Evolutionary conservation across 2,888 invertebrate species (phyloP).

Genomic region (Apomyelois bistriatella): DNA sequence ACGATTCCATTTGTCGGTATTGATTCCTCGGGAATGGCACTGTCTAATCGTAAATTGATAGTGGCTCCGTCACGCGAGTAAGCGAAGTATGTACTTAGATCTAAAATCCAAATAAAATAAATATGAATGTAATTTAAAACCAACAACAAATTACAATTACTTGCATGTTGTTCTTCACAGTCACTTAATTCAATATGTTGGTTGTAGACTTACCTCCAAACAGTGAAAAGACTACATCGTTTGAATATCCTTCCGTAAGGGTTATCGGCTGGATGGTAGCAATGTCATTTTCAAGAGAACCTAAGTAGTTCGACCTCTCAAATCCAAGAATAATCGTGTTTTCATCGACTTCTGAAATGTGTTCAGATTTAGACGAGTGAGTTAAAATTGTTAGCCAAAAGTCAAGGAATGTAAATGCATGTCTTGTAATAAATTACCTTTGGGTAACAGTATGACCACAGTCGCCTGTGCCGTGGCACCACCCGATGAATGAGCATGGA

Average conservation of each 20-base stretch:
- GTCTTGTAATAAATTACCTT: background rate
- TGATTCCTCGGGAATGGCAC: background rate
- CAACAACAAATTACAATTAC: too few species aligned
- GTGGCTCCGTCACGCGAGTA: background rate
- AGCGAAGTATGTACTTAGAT: background rate
- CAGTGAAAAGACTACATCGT: constrained; percentile 23
- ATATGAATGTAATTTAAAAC: too few species aligned
- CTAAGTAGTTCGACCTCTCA: constrained; percentile 28
- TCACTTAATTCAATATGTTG: background rate
- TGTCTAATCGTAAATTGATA: background rate
- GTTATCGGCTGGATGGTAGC: background rate
- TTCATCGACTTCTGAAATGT: background rate
- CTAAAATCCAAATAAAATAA: too few species aligned
- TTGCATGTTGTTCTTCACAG: too few species aligned
- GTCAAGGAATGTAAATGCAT: background rate
- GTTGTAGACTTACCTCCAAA: background rate
- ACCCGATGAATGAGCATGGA: background rate
- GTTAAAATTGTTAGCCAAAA: background rate
- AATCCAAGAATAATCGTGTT: constrained; percentile 22
- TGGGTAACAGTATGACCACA: background rate
- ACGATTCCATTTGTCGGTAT: background rate
- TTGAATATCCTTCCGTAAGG: constrained; percentile 7
- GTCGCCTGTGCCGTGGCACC: background rate
- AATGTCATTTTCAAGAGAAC: constrained; percentile 15
- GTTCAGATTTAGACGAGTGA: background rate